Evolutionary conservation across 1,140 invertebrate genomes (phyloP).

Genomic region (Drosophila equinoxialis): DNA sequence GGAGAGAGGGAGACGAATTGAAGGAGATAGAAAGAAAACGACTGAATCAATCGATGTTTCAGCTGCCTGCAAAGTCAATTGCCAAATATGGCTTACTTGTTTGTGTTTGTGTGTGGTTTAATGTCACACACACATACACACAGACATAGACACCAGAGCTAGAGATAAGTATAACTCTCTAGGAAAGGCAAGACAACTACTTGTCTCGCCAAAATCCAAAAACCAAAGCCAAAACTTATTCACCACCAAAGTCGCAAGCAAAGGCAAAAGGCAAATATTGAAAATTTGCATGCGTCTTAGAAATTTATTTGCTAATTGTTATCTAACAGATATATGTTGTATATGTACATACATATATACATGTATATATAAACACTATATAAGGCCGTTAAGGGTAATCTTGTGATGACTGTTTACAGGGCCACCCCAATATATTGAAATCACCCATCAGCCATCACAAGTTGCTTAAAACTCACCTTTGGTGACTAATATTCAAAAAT

Average conservation of each 20-base stretch:
- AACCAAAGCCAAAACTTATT: constrained; percentile 57
- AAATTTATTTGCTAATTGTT: constrained; percentile 75
- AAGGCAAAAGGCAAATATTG: constrained; percentile 42
- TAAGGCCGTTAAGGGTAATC: constrained; percentile 7
- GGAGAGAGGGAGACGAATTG: neutral
- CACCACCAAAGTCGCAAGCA: constrained; percentile 39
- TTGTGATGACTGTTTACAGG: constrained; percentile 6
- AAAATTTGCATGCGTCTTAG: constrained; percentile 71
- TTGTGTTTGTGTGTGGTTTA: constrained; percentile 78
- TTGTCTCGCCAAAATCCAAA: constrained; percentile 72
- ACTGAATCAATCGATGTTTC: constrained; percentile 25
- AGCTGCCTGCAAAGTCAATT: constrained; percentile 74
- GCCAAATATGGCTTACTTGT: constrained; percentile 77
- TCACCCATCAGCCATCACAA: neutral
- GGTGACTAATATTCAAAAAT: neutral
- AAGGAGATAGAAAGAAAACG: constrained; percentile 22
- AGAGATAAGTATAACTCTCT: constrained; percentile 69
- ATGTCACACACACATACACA: constrained; percentile 71
- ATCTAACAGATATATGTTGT: constrained; percentile 47
- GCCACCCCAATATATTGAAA: constrained; percentile 1
- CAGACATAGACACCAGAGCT: constrained; percentile 22
- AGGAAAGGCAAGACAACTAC: constrained; percentile 78
- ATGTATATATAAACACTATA: neutral
- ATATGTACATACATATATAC: neutral
- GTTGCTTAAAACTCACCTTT: neutral